Evolutionary conservation across 2,888 invertebrate species (phyloP), one percentile per base, ranked within the genome.

Genomic region (Volucella inanis): DNA sequence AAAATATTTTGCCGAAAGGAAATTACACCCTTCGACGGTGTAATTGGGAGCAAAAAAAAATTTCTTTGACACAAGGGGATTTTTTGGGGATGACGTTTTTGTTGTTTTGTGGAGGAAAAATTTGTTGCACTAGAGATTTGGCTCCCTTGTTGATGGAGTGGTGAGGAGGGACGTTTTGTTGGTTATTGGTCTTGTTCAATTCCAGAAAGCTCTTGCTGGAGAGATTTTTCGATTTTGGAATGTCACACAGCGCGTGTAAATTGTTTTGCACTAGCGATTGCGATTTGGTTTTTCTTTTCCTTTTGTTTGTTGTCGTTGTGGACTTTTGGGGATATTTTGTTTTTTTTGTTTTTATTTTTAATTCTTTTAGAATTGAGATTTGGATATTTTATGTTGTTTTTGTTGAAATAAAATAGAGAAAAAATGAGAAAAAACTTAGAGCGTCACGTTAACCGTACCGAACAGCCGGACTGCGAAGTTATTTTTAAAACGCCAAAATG

Each of bases 401-500:
- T 31, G 31, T 31, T 31, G 31, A 84, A 84, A 84, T 78, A 80
- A 79, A 84, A 84, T 61, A 61, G 71, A 79, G 79, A 79, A 84
- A 79, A 71, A 79, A 84, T 70, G 55, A 75, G 75, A 70, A 84
- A 83, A 87, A 87, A 80, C 87, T 79, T 87, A 83, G 83, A 87
- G 83, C 83, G 86, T 82, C 87, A 87, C 87, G 84, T 84, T 80
- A 74, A 81, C 81, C 85, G 84, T 88, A 88, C 86, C 87, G 79
- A 78, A 87, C 87, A 87, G 81, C 87, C 87, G 81, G 87, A 89
- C 87, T 88, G 88, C 89, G 89, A 89, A 89, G 89, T 89, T 89
- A 89, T 89, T 89, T 89, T 89, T 89, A 89, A 89, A 89, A 88
- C 88, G 88, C 87, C 88, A 88, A 87, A 87, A 87, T 87, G 82